phyloP scores from a whole-genome alignment of 2,113 vertebrate genomes.

The Nibea coibor region DNA sequence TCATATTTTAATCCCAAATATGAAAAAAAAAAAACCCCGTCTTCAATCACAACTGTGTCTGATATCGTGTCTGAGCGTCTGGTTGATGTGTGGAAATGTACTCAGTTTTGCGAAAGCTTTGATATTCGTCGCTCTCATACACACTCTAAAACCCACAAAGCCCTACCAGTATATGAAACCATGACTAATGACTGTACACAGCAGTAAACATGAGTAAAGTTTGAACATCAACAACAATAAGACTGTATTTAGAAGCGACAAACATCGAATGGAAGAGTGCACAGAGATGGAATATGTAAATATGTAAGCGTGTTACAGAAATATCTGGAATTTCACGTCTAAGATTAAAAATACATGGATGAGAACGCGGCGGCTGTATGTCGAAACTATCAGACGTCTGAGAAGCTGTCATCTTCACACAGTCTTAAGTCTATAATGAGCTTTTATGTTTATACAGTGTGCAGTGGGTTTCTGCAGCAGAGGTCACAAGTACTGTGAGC shows the following conservation, averaged over 20 bases:
- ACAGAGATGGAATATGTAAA: slow-evolving; percentile 55
- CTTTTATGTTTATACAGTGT: slow-evolving; percentile 55
- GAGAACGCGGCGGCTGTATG: background rate
- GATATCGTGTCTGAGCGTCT: slow-evolving; percentile 36
- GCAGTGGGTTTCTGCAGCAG: slow-evolving; percentile 40
- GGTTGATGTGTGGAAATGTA: slow-evolving; percentile 54
- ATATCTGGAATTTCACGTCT: slow-evolving; percentile 48
- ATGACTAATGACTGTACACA: slow-evolving; percentile 83
- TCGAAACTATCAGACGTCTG: slow-evolving; percentile 30
- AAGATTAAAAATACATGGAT: slow-evolving; percentile 44
- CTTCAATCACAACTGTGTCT: slow-evolving; percentile 25
- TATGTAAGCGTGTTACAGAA: slow-evolving; percentile 24
- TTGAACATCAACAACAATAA: slow-evolving; percentile 76
- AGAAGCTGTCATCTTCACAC: slow-evolving; percentile 39
- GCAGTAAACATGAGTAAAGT: slow-evolving; percentile 71
- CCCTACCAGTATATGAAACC: slow-evolving; percentile 80
- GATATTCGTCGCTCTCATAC: slow-evolving; percentile 71
- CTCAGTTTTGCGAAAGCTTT: slow-evolving; percentile 66
- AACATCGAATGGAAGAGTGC: slow-evolving; percentile 50
- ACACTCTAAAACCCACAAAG: slow-evolving; percentile 79
- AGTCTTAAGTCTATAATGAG: slow-evolving; percentile 34
- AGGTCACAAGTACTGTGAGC: slow-evolving; percentile 41
- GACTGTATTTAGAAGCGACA: slow-evolving; percentile 56
- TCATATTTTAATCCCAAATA: background rate
- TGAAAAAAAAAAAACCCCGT: background rate